Evolutionary conservation across 2,113 vertebrate genomes (phyloP).

Genomic region (Seriola aureovittata): DNA sequence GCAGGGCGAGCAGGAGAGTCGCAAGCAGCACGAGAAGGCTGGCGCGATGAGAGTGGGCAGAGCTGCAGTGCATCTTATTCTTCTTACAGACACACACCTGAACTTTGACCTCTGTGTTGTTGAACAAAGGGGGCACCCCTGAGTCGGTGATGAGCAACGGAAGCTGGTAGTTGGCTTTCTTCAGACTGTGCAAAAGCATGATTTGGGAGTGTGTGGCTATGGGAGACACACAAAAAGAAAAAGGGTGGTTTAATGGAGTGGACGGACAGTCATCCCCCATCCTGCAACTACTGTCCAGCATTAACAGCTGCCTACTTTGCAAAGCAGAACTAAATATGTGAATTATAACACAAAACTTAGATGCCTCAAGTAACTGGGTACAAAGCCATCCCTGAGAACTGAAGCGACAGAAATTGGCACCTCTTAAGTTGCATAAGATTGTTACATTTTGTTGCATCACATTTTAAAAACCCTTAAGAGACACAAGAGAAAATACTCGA

Average conservation of each 20-base stretch:
- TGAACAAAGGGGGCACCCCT: constrained; percentile 92
- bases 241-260: background rate
- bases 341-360: background rate
- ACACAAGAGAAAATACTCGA: constrained; percentile 11
- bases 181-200: constrained; percentile 93
- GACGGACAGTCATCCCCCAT: background rate
- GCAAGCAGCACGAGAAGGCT: constrained; percentile 83
- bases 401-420: constrained; percentile 42
- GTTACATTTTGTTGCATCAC: constrained; percentile 75
- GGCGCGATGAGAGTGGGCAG: constrained; percentile 81
- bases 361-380: constrained; percentile 13
- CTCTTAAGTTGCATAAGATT: constrained; percentile 42
- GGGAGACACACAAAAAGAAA: constrained; percentile 18
- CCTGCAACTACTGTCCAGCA: background rate
- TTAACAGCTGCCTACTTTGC: constrained; percentile 6
- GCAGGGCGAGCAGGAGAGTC: constrained; percentile 66
- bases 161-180: constrained; percentile 96
- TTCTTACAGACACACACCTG: constrained; percentile 98
- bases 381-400: constrained; percentile 18
- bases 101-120: constrained; percentile 94
- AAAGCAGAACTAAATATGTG: constrained; percentile 25
- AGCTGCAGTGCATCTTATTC: constrained; percentile 96
- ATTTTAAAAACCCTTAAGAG: constrained; percentile 39
- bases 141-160: constrained; percentile 96
- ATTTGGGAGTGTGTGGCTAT: constrained; percentile 94